Base-by-base conservation (phyloP, 1,140 invertebrate genomes). In the Papilio xuthus region DNA sequence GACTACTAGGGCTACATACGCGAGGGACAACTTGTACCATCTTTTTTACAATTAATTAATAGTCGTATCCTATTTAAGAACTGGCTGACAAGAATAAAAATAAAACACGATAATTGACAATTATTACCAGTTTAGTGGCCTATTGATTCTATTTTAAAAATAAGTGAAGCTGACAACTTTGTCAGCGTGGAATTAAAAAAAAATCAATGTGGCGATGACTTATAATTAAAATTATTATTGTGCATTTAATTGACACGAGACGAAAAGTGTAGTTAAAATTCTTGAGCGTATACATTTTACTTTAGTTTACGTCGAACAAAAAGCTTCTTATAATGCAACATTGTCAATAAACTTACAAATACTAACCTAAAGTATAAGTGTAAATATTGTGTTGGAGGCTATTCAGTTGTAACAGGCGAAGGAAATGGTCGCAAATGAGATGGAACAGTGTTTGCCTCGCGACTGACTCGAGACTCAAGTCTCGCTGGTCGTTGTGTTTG, bases 361-460 rank as follows among this genome's bases (percentile, higher is more conserved):
- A 26, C 9, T 20, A 53, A 53, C 18, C 18, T 53, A 53, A 53
- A 47, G 44, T 47, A 47, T 53, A 53, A 20, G 20, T 60, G 60
- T 67, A 67, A 67, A 67, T 67, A 80, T 71, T 80, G 73, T 72
- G 32, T 60, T 60, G 47, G n/a, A 32, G 56, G 50, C 50, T 73
- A 50, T 74, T 80, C 69, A 71, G 63, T 50, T 37, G 78, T 56
- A 32, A 47, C 44, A 63, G 83, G 81, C 79, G 78, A 85, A 67
- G 89, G 86, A 89, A 88, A 85, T 85, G 85, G 84, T 63, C 83
- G 82, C 84, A 89, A 92, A 91, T 90, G 90, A 89, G 88, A 85
- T 89, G 90, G 89, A 90, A 90, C 90, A 81, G 80, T 83, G 88
- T 82, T 79, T 81, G 85, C 77, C 67, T 79, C 78, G 85, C 85